Base-by-base conservation (phyloP, 2,113 vertebrate genomes). In the Varanus salvator region DNA sequence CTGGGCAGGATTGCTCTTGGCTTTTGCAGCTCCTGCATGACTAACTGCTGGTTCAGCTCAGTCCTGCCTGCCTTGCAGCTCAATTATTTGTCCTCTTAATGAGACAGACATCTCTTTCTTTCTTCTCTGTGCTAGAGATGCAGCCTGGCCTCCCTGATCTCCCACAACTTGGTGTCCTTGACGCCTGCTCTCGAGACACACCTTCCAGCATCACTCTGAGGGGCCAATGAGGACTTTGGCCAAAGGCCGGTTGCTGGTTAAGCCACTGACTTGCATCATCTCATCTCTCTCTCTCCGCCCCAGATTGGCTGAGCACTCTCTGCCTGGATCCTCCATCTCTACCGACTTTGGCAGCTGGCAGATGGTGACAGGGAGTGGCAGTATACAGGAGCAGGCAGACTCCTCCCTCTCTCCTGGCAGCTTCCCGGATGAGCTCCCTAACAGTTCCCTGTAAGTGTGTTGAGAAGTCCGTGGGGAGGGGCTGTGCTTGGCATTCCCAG, bases 301-400 rank as follows among this genome's bases (percentile, higher is more conserved):
- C 97, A 99, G 99, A 98, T 98, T 98, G 87, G 97, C 97, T 87
- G 98, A 99, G 96, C 98, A 97, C 92, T 93, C 98, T 94, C 97
- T 98, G 93, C 99, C 98, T 29, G 98, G 98, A 96, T 99, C 99
- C 95, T 99, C 99, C 93, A 96, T 99, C 95, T 99, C 99, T 92
- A 99, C 99, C 95, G 99, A 99, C 95, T 99, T 98, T 96, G 99
- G 99, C 95, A 99, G 99, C 97, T 99, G 99, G 99, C 99, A 99
- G 98, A 97, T 99, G 95, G 99, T 99, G 92, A 98, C 99, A 52
- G 99, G 99, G 95, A 99, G 98, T 96, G 99, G 99, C 96, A 99
- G 99, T 96, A 98, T 99, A 97, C 98, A 98, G 90, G 99, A 99
- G 96, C 98, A 98, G 94, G 95, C 97, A 81, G 98, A 98, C 95